Base-by-base conservation (phyloP, 2,113 vertebrate species). In the Acanthisitta chloris region DNA sequence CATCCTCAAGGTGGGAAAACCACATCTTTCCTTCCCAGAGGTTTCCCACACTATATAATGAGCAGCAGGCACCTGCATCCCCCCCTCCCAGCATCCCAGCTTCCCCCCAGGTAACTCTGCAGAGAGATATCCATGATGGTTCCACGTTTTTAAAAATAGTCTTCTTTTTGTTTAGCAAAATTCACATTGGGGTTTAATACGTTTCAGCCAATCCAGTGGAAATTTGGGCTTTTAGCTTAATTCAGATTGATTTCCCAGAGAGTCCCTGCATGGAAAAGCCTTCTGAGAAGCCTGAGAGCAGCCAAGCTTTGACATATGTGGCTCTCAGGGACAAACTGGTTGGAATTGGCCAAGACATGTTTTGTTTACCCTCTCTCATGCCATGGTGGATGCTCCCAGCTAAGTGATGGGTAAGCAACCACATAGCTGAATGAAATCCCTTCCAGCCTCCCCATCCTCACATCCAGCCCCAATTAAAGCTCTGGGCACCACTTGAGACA, bases 1-100 rank as follows among this genome's bases (percentile, higher is more conserved):
- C 49, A 36, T 83, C 55, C 18, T 21, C 38, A 38, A 43, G 70
- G 51, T 20, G 34, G 48, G 52, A 59, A 54, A 59, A 8, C 9
- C 24, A 42, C 48, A 18, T 29, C 31, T 11, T 20, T 46, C 40
- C 24, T 64, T 52, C 25, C 12, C 29, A 21, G 28, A 65, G 51
- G 40, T 45, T 34, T 45, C 45, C 19, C 23, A 9, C 4, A 38
- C 29, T 71, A 15, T 23, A 38, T 4, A 34, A 38, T 2, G 43
- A 65, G 46, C 17, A 33, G 58, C 1, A 3, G 52, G 31, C 1
- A 2, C 31, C 45, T 9, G 5, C 48, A 38, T 8, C 4, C 42
- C 21, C 31, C 13, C 4, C 42, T 19, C 31, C 13, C 43, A 59
- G 10, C 12, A 11, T 31, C n/a, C 14, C 3, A 7, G 33, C 29